Percentiles rank a stretch among this genome's conserved stretches.
Evolutionary conservation across 2,888 invertebrate genomes (phyloP).

Genomic region (Hofmannophila pseudospretella): DNA sequence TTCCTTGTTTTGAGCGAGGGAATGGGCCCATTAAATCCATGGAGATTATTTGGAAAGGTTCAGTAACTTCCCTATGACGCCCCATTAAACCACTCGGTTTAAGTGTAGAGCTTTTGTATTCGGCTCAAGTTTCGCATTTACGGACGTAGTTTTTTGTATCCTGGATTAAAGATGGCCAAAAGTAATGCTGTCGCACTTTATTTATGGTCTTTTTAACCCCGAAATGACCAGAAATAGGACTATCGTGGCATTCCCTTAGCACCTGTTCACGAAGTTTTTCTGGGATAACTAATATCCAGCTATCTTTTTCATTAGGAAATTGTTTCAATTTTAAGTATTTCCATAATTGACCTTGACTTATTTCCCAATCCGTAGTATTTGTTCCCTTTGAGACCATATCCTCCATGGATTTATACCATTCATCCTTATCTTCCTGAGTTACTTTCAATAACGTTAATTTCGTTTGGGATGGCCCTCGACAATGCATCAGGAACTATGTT

Average conservation of each 20-base stretch:
- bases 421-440: constrained; percentile 1
- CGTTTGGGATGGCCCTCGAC: neutral
- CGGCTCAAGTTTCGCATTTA: constrained; percentile 12
- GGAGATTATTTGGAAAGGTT: constrained; percentile 11
- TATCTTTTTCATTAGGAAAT: constrained; percentile 10
- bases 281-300: constrained; percentile 11
- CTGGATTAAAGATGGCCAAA: constrained; percentile 9
- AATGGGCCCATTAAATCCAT: constrained; percentile 15
- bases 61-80: constrained; percentile 5
- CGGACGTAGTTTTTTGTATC: constrained; percentile 10
- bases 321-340: constrained; percentile 9
- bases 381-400: neutral
- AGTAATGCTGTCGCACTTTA: constrained; percentile 7
- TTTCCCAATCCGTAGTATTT: neutral
- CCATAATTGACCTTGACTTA: constrained; percentile 6
- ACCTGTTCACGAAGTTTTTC: constrained; percentile 3
- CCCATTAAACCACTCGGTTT: constrained; percentile 10
- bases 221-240: constrained; percentile 8
- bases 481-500: constrained; percentile 11
- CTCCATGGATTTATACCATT: constrained; percentile 1
- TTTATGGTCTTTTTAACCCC: constrained; percentile 9
- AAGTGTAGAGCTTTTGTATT: constrained; percentile 8
- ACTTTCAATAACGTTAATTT: constrained; percentile 2
- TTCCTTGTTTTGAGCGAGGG: constrained; percentile 7
- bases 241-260: constrained; percentile 10